phyloP scores from a whole-genome alignment of 2,113 vertebrate species.

The Chaetops frenatus region DNA sequence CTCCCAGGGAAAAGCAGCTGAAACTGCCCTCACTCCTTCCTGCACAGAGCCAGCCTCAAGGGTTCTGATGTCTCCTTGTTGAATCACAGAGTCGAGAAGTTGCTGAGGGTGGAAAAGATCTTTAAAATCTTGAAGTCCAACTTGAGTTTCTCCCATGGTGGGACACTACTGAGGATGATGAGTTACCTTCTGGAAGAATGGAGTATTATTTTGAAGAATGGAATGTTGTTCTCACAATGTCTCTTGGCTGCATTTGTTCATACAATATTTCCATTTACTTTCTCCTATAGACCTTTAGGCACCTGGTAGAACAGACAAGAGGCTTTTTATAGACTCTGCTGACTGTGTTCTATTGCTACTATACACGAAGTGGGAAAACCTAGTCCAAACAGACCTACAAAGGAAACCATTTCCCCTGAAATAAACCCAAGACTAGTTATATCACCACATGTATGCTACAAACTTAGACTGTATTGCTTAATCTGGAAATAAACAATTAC shows the following conservation, averaged over 20 bases:
- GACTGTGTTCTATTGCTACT: not conserved
- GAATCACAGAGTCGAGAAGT: fast-evolving
- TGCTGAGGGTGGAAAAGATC: not conserved
- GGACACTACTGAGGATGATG: not conserved
- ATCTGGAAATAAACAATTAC: not conserved
- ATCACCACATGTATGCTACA: not conserved
- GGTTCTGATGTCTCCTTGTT: not conserved
- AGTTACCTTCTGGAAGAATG: not conserved
- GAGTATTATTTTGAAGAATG: not conserved
- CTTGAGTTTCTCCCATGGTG: not conserved
- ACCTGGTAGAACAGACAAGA: not conserved
- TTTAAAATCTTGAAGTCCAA: fast-evolving
- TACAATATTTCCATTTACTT: not conserved
- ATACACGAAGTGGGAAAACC: not conserved
- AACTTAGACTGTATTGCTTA: not conserved
- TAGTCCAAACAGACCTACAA: not conserved
- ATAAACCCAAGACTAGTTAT: not conserved
- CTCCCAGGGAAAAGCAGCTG: not conserved
- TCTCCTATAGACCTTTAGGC: not conserved
- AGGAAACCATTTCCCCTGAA: not conserved
- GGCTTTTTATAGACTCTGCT: not conserved
- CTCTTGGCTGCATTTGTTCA: not conserved
- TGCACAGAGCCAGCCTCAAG: not conserved
- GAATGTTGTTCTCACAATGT: not conserved
- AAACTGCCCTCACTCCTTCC: not conserved